Evolutionary conservation across 2,113 vertebrate species (phyloP).

Genomic region (Motacilla alba): DNA sequence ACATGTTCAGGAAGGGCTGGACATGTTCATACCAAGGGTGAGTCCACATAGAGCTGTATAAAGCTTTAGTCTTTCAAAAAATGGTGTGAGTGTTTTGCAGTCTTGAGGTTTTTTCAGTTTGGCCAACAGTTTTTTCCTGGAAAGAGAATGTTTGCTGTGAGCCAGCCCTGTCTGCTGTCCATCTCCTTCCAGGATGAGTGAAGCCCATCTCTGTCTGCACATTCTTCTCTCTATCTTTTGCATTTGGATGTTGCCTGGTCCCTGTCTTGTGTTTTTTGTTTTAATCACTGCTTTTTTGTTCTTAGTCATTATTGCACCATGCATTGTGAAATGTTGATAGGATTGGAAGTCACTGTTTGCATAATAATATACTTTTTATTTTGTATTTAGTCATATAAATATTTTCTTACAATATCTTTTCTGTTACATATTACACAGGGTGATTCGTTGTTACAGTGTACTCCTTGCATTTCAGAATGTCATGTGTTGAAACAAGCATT

Average conservation of each 20-base stretch:
- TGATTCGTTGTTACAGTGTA: background rate
- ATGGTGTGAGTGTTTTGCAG: background rate
- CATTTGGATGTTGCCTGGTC: background rate
- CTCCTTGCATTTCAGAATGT: background rate
- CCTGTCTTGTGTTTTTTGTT: background rate
- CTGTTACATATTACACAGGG: background rate
- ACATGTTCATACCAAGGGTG: background rate
- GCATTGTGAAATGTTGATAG: background rate
- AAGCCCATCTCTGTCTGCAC: background rate
- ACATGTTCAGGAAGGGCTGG: background rate
- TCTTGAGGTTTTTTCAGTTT: background rate
- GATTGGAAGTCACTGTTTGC: background rate
- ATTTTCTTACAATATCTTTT: background rate
- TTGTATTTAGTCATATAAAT: background rate
- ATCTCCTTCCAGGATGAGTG: background rate
- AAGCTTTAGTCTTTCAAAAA: background rate
- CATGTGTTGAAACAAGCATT: background rate
- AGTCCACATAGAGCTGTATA: background rate
- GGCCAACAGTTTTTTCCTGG: background rate
- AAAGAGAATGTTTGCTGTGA: background rate
- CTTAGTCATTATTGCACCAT: background rate
- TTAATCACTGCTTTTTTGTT: background rate
- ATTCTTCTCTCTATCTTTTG: background rate
- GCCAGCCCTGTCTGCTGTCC: background rate
- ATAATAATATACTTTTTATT: background rate